phyloP scores from a whole-genome alignment of 2,888 invertebrate genomes.

The Hypomecis punctinalis region DNA sequence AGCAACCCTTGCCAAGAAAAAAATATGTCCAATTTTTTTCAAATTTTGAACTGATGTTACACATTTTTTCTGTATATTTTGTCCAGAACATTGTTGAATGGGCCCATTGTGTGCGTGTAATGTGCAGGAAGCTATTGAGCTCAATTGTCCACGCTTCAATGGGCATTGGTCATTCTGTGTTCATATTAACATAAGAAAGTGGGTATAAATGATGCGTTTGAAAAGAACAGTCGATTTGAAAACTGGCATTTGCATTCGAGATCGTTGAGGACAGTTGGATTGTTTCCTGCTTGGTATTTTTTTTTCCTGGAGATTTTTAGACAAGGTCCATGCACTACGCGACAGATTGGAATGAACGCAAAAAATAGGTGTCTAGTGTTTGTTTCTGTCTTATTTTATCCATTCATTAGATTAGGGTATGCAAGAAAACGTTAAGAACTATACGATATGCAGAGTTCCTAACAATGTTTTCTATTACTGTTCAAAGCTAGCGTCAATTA shows the following conservation, averaged over 20 bases:
- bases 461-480: too few species aligned
- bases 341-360: too few species aligned
- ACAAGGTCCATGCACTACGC: too few species aligned
- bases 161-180: slow-evolving; percentile 56
- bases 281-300: slow-evolving; percentile 1
- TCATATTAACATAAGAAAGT: slow-evolving; percentile 60
- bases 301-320: neutral
- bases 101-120: slow-evolving; percentile 67
- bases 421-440: too few species aligned
- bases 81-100: slow-evolving; percentile 67
- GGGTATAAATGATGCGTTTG: slow-evolving; percentile 45
- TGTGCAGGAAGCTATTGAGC: slow-evolving; percentile 75
- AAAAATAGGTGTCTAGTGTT: too few species aligned
- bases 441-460: too few species aligned
- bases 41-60: slow-evolving; percentile 44
- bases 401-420: too few species aligned
- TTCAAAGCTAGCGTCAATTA: too few species aligned
- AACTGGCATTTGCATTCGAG: slow-evolving; percentile 31
- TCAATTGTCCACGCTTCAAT: slow-evolving; percentile 69
- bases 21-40: slow-evolving; percentile 6
- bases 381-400: too few species aligned
- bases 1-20: slow-evolving; percentile 55
- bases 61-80: slow-evolving; percentile 52
- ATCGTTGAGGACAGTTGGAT: slow-evolving; percentile 30
- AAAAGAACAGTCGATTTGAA: slow-evolving; percentile 41